Percentiles rank a stretch among this genome's conserved stretches.
Evolutionary conservation across 92 coral and sea anemone species (phyloP).

Genomic region (Phenganax subtilis): DNA sequence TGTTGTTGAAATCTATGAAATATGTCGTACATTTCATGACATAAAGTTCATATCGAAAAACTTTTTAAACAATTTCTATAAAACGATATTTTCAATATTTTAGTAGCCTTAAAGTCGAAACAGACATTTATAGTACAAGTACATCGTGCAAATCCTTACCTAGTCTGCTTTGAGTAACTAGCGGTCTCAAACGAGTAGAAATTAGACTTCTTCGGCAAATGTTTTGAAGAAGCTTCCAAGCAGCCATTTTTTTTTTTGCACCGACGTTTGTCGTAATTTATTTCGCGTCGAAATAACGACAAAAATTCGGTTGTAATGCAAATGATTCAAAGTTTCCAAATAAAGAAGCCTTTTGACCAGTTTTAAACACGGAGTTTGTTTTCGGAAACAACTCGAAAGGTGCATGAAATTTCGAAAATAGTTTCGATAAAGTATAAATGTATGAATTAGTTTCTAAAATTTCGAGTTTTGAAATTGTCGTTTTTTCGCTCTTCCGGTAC

Average conservation of each 20-base stretch:
- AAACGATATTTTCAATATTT: not conserved
- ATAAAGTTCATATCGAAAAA: not conserved
- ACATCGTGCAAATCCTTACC: conserved; percentile 30
- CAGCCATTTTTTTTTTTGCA: conserved; percentile 79
- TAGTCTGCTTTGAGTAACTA: conserved; percentile 45
- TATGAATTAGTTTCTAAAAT: no score
- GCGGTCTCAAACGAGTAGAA: conserved; percentile 45
- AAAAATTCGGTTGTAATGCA: not conserved
- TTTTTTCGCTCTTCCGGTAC: not conserved
- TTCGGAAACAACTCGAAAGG: no score
- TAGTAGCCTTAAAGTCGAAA: not conserved
- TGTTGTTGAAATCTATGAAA: not conserved
- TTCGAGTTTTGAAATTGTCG: no score
- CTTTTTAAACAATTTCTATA: not conserved
- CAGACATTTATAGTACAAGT: not conserved
- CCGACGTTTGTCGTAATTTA: conserved; percentile 4
- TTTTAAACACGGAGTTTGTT: no score
- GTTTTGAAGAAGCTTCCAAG: conserved; percentile 47
- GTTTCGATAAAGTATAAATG: no score
- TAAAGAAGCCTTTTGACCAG: no score
- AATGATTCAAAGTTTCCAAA: not conserved
- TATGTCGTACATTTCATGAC: not conserved
- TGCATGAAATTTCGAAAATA: no score
- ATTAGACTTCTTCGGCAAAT: conserved; percentile 45
- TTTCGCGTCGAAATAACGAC: conserved; percentile 38